Conservation (phyloP, 2,797 vertebrate genomes). For the Gadopsis marmoratus region DNA sequence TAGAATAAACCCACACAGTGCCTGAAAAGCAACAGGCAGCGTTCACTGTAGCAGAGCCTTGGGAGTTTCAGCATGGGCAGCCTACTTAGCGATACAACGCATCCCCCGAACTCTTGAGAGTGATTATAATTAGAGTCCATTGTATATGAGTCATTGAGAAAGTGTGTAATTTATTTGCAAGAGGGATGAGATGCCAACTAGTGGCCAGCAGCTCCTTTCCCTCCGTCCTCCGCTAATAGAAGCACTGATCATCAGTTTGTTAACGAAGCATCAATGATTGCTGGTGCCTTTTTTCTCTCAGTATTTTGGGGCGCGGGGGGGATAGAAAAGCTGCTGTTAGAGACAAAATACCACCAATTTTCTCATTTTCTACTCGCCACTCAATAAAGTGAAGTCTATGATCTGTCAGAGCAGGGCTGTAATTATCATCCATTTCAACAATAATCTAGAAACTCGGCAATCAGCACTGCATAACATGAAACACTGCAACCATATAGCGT, state of each 20-base stretch:
- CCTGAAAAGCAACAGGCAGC: conserved; percentile 41
- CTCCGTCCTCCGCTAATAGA: conserved; percentile 23
- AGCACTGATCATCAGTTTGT: conserved; percentile 52
- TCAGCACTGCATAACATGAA: conserved; percentile 41
- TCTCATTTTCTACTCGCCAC: conserved; percentile 60
- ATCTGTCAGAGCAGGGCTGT: conserved; percentile 40
- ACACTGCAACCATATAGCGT: background rate
- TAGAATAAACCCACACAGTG: conserved; percentile 42
- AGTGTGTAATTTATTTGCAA: conserved; percentile 58
- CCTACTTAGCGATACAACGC: conserved; percentile 54
- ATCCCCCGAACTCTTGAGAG: conserved; percentile 45
- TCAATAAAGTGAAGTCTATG: conserved; percentile 46
- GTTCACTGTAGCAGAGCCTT: conserved; percentile 4
- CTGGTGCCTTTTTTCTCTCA: background rate
- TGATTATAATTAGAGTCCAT: conserved; percentile 67
- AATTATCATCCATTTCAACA: conserved; percentile 55
- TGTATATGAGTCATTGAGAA: conserved; percentile 64
- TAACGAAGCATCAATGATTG: conserved; percentile 59
- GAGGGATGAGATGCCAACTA: conserved; percentile 38
- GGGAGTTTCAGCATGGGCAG: conserved; percentile 48
- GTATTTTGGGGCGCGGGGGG: background rate
- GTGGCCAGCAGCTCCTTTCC: conserved; percentile 32
- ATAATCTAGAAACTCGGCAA: conserved; percentile 54
- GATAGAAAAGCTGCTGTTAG: conserved; percentile 9
- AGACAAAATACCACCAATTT: conserved; percentile 60